Evolutionary conservation across 2,797 vertebrate species (phyloP).

Genomic region (Tenualosa thibaudeaui): DNA sequence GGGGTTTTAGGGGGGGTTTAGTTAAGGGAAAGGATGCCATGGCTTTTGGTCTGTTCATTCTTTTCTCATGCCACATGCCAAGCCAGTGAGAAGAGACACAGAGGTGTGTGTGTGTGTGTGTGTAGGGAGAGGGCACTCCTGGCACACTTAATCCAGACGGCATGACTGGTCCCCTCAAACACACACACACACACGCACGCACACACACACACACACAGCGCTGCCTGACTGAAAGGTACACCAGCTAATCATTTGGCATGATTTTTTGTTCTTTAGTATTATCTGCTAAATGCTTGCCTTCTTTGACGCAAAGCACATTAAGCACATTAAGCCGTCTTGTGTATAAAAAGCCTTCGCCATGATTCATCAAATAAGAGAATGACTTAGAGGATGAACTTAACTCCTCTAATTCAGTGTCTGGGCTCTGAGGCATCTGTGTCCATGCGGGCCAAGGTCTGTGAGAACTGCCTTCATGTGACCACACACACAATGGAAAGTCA

Average conservation of each 20-base stretch:
- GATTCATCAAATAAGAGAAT: not conserved
- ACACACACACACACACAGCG: not conserved
- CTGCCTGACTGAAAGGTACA: not conserved
- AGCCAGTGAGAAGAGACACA: not conserved
- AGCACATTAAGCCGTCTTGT: too few species aligned
- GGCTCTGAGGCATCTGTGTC: too few species aligned
- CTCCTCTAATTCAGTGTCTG: not conserved
- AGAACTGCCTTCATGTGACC: too few species aligned
- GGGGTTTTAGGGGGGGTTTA: not conserved
- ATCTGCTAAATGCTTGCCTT: too few species aligned
- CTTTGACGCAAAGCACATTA: too few species aligned
- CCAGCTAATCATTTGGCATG: not conserved
- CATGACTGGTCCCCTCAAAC: not conserved
- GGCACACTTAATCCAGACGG: not conserved
- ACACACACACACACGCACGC: not conserved
- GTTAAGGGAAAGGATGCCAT: not conserved
- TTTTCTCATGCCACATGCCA: conserved; percentile 1
- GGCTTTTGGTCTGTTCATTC: not conserved
- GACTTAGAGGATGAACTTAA: not conserved
- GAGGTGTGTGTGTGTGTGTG: too few species aligned
- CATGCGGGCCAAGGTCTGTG: too few species aligned
- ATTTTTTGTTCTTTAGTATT: too few species aligned
- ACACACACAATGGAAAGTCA: not conserved
- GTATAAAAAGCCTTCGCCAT: too few species aligned
- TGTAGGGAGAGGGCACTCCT: not conserved